Evolutionary conservation across 2,113 vertebrate genomes (phyloP).

Genomic region (Sardina pilchardus): DNA sequence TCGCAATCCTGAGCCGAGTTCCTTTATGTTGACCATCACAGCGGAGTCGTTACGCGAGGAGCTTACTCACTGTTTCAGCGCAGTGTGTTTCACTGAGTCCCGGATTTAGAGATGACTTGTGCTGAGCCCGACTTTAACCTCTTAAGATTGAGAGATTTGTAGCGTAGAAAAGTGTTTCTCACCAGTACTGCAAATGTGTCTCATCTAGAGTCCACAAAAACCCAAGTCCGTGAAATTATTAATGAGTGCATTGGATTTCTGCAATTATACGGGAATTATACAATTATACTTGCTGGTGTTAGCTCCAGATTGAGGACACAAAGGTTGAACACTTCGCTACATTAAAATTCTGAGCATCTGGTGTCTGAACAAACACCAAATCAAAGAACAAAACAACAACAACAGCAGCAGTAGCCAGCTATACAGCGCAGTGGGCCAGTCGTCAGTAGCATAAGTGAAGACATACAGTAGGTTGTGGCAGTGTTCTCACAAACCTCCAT

Average conservation of each 20-base stretch:
- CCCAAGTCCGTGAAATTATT: not conserved
- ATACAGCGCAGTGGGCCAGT: not conserved
- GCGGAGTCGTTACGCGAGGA: not conserved
- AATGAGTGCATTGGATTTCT: not conserved
- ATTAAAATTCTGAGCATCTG: conserved; percentile 11
- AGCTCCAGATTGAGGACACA: not conserved
- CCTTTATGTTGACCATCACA: not conserved
- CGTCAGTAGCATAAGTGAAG: not conserved
- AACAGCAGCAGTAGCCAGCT: not conserved
- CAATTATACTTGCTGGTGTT: not conserved
- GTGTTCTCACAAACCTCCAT: conserved; percentile 3
- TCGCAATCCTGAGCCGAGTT: too few relatives aligned
- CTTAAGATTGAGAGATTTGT: not conserved
- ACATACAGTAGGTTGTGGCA: not conserved
- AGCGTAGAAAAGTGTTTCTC: not conserved
- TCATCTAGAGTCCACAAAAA: not conserved
- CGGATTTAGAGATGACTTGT: not conserved
- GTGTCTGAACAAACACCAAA: not conserved
- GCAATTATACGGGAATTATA: not conserved
- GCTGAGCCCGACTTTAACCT: not conserved
- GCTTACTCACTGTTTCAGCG: not conserved
- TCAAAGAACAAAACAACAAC: not conserved
- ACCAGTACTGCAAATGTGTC: not conserved
- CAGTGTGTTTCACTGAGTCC: not conserved
- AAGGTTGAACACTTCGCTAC: not conserved